Base-by-base conservation (phyloP, 2,888 invertebrate species). In the Oligia strigilis region DNA sequence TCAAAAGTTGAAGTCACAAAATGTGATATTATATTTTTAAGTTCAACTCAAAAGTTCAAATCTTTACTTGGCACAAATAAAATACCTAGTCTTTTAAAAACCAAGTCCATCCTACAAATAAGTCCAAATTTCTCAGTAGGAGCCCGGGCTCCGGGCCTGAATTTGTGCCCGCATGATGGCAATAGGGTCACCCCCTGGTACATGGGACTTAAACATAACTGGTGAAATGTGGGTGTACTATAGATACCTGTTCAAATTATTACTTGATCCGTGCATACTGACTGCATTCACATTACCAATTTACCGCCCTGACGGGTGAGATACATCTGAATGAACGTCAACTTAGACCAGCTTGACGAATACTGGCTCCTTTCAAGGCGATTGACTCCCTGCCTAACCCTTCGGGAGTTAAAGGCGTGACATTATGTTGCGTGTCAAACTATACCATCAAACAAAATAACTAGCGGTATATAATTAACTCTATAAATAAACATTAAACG, bases 401-500 rank as follows among this genome's bases (percentile, higher is more conserved):
- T 29, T 19, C 2, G 4, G 19, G 6, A 3, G 1, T 64, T 36
- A 64, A 36, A 19, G 4, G 17, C 19, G 0, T 19, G 11, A 9
- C 9, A 0, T n/a, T 43, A 14, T 4, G 8, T 17, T 17, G 29
- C 11, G 17, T n/a, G n/a, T 46, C 0, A 19, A 78, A 62, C 66
- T 58, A 58, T 58, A 23, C 43, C 9, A 67, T 40, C 1, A 62
- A 62, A 64, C 1, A 23, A 69, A 66, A 60, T 19, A 55, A 36
- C 5, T 9, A n/a, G 6, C 14, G 4, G 6, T 29, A 23, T 29
- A 36, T 8, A 65, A 73, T 71, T 85, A 82, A 78, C 46, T 43
- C 36, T 49, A 43, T 64, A 52, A 49, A 69, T 73, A 58, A 62
- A 84, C 40, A 65, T 55, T 49, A 65, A 73, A 80, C 65, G 1